Percentiles rank a stretch among this genome's conserved stretches.
Conservation (phyloP, 2,113 vertebrate species). For the Saguinus imperator region DNA sequence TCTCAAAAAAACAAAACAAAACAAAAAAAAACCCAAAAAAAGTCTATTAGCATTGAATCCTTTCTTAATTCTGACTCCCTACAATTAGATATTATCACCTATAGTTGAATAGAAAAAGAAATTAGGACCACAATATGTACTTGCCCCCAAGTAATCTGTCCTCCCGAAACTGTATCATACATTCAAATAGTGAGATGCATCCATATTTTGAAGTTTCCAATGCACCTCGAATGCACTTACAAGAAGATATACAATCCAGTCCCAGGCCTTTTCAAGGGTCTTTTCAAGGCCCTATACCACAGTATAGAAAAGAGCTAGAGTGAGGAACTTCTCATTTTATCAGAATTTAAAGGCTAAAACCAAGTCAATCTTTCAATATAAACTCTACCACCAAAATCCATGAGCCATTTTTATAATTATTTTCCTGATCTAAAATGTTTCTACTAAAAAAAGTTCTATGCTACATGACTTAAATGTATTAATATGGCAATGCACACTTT, state of each 20-base stretch:
- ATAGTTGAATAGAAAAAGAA: not conserved
- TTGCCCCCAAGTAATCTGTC: not conserved
- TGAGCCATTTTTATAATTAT: not conserved
- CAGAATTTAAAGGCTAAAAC: not conserved
- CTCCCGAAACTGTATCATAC: not conserved
- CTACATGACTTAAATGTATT: not conserved
- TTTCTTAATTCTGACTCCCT: not conserved
- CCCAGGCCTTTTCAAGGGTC: not conserved
- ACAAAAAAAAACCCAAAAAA: not conserved
- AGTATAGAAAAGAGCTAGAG: not conserved
- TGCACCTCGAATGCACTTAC: not conserved
- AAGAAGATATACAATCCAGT: not conserved
- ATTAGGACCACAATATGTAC: not conserved
- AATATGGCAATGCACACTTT: not conserved
- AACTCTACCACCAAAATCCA: not conserved
- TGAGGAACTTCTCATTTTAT: not conserved
- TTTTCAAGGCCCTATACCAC: not conserved
- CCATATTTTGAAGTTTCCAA: not conserved
- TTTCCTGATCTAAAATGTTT: conserved; percentile 13
- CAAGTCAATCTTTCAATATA: not conserved
- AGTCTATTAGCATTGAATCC: not conserved
- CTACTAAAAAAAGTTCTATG: not conserved
- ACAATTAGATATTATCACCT: not conserved
- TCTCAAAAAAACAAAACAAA: no score
- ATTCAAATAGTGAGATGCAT: not conserved